phyloP scores from a whole-genome alignment of 2,113 vertebrate species.

The Gasterosteus nipponicus region DNA sequence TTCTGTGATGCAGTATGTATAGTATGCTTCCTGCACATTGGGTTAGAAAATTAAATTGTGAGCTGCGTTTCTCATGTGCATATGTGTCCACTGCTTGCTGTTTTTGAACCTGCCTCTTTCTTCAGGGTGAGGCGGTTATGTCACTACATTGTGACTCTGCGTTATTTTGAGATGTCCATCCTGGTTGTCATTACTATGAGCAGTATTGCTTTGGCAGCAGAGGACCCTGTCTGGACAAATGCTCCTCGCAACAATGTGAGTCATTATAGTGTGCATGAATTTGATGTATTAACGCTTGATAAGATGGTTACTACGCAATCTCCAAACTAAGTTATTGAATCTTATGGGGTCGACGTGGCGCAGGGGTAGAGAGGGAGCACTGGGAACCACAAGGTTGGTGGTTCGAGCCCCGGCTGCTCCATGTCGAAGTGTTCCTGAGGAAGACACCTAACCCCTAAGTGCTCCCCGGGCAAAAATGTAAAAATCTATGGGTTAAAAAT shows the following conservation, averaged over 20 bases:
- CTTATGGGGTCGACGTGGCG: too few relatives aligned
- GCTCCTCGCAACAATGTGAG: slow-evolving; percentile 92
- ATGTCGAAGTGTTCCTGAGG: too few relatives aligned
- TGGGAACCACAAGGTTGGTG: too few relatives aligned
- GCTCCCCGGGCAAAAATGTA: too few relatives aligned
- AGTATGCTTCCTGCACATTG: too few relatives aligned
- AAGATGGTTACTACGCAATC: neutral
- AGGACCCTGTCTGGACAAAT: slow-evolving; percentile 92
- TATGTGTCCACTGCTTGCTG: neutral
- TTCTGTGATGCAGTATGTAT: neutral
- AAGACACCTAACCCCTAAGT: too few relatives aligned
- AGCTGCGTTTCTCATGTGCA: too few relatives aligned
- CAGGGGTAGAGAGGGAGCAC: too few relatives aligned
- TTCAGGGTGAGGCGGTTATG: slow-evolving; percentile 90
- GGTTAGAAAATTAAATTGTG: too few relatives aligned
- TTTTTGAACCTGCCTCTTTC: neutral
- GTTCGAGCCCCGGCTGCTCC: too few relatives aligned
- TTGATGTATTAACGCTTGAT: neutral
- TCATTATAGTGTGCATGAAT: slow-evolving; percentile 2
- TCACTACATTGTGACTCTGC: slow-evolving; percentile 94
- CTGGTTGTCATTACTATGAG: slow-evolving; percentile 95
- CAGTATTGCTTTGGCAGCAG: slow-evolving; percentile 95
- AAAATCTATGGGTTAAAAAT: too few relatives aligned
- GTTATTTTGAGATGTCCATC: slow-evolving; percentile 98
- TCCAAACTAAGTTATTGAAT: neutral